Percentiles rank a stretch among this genome's conserved stretches.
phyloP scores from a whole-genome alignment of 1,140 invertebrate genomes.

The Pectinophora gossypiella region DNA sequence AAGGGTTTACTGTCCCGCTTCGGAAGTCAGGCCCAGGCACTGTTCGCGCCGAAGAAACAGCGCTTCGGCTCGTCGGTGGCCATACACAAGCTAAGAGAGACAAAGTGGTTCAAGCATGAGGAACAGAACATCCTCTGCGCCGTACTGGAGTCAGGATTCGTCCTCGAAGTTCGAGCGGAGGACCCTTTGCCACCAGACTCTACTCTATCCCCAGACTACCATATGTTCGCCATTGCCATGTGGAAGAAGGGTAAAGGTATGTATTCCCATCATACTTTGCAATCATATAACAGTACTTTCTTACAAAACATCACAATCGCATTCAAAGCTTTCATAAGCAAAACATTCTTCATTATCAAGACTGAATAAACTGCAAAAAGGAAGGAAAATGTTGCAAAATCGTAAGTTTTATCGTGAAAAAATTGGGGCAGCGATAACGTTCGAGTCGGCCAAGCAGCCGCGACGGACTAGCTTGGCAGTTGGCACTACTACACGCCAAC shows the following conservation, averaged over 20 bases:
- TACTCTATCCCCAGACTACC: slow-evolving; percentile 62
- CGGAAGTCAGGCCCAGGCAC: slow-evolving; percentile 72
- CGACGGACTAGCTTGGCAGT: neutral
- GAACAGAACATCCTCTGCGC: slow-evolving; percentile 81
- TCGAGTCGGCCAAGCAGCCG: neutral
- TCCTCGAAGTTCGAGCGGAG: slow-evolving; percentile 77
- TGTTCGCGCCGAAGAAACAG: slow-evolving; percentile 70
- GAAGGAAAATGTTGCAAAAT: too few relatives aligned
- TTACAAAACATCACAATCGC: too few relatives aligned
- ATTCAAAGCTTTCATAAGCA: too few relatives aligned
- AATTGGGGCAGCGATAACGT: neutral
- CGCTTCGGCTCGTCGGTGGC: slow-evolving; percentile 79
- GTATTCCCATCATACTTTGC: too few relatives aligned
- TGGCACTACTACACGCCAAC: neutral
- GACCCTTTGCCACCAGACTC: slow-evolving; percentile 63
- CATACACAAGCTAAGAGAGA: slow-evolving; percentile 80
- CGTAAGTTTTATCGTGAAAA: neutral
- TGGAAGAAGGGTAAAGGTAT: slow-evolving; percentile 81
- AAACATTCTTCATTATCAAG: too few relatives aligned
- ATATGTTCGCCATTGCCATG: slow-evolving; percentile 78
- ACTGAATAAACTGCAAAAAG: too few relatives aligned
- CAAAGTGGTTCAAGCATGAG: slow-evolving; percentile 81
- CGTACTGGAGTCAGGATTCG: slow-evolving; percentile 81
- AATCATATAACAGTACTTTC: neutral
- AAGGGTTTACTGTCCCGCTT: slow-evolving; percentile 71